These are phyloP conservation scores for Tachysurus vachellii DNA, from an alignment of 2,113 vertebrate species.

Conservation along the genomic window DNA sequence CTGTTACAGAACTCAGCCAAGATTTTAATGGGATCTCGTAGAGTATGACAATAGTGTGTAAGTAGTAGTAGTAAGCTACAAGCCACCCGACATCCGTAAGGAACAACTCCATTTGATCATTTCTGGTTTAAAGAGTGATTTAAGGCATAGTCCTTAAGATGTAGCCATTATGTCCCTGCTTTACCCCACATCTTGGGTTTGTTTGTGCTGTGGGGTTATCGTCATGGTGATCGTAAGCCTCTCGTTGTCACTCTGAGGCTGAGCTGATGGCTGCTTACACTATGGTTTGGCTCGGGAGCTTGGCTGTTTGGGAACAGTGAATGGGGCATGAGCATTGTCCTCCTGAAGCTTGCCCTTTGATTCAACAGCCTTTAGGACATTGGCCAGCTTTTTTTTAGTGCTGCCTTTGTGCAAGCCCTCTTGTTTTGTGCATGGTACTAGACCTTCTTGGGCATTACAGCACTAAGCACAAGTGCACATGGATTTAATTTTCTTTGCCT, in stretches of 20 bases:
- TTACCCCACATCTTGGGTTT: constrained; percentile 34
- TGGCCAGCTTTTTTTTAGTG: background rate
- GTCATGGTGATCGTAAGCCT: constrained; percentile 74
- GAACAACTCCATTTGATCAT: background rate
- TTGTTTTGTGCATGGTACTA: constrained; percentile 4
- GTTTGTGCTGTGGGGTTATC: constrained; percentile 67
- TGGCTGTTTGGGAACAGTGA: constrained; percentile 16
- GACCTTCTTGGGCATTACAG: background rate
- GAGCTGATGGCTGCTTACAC: constrained; percentile 65
- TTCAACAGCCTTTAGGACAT: background rate
- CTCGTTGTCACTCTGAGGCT: constrained; percentile 66
- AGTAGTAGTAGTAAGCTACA: background rate
- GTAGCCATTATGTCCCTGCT: background rate
- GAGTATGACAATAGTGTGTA: background rate
- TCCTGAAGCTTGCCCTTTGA: constrained; percentile 27
- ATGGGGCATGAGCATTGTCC: constrained; percentile 16
- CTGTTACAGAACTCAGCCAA: background rate
- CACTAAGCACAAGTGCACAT: background rate
- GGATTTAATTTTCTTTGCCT: background rate
- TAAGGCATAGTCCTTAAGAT: background rate
- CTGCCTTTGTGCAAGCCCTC: background rate
- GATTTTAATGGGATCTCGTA: background rate
- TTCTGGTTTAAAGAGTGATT: background rate
- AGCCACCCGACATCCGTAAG: background rate
- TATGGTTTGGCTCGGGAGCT: constrained; percentile 63